Evolutionary conservation across 2,797 vertebrate species (phyloP).

Genomic region (Botia kubotai): DNA sequence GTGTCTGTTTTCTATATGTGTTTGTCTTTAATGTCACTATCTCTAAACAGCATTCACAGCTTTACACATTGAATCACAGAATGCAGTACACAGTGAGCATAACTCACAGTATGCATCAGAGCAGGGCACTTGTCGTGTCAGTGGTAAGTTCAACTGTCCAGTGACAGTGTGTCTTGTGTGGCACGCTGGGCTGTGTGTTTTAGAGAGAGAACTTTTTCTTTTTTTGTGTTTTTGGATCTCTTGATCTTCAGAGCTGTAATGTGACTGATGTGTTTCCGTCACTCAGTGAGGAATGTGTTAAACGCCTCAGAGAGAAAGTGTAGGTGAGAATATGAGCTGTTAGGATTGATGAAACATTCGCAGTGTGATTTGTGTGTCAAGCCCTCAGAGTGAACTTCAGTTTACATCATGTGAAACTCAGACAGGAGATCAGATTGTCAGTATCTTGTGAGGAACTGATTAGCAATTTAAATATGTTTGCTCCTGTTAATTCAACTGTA

Average conservation of each 20-base stretch:
- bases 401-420: slow-evolving; percentile 60
- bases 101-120: background rate
- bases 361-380: slow-evolving; percentile 65
- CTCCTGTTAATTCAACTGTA: background rate
- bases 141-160: background rate
- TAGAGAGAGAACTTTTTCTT: no score
- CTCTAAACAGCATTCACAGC: background rate
- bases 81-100: background rate
- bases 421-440: slow-evolving; percentile 66
- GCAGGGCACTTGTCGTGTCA: background rate
- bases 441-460: slow-evolving; percentile 66
- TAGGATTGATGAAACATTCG: slow-evolving; percentile 81
- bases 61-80: background rate
- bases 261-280: no score
- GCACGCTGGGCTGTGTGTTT: slow-evolving; percentile 6
- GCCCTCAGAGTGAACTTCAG: slow-evolving; percentile 74
- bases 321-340: slow-evolving; percentile 70
- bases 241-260: no score
- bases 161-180: background rate
- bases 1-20: background rate
- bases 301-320: slow-evolving; percentile 46
- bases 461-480: slow-evolving; percentile 35
- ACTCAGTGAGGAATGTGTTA: no score
- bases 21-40: background rate
- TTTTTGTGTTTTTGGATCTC: no score